A percentile compares a stretch with the other conserved stretches of the same genome.
Conservation (phyloP, 2,888 invertebrate genomes). For the Caradrina clavipalpis region DNA sequence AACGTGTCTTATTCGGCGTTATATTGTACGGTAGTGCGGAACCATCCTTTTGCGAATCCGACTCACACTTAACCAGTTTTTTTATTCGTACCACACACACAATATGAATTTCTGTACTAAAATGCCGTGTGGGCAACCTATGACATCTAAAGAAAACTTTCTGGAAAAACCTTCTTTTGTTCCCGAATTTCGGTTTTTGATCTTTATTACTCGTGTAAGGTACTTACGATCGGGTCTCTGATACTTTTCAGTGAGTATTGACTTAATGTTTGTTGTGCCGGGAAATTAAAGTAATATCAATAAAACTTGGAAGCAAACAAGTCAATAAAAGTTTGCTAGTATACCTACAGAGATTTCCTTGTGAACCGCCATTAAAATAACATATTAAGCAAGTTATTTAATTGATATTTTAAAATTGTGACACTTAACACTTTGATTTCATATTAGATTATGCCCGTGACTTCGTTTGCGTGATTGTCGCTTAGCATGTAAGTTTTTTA, state of each 20-base stretch:
- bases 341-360: too few relatives aligned
- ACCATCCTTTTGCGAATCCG: too few relatives aligned
- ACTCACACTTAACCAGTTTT: background rate
- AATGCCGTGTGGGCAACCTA: slow-evolving; percentile 7
- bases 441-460: too few relatives aligned
- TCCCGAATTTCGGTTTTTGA: slow-evolving; percentile 26
- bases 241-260: background rate
- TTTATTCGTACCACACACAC: slow-evolving; percentile 43
- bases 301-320: background rate
- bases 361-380: background rate
- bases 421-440: too few relatives aligned
- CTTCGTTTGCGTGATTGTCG: too few relatives aligned
- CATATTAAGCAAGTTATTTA: too few relatives aligned
- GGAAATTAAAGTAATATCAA: background rate
- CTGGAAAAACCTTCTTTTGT: slow-evolving; percentile 6
- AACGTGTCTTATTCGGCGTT: too few relatives aligned
- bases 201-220: background rate
- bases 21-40: too few relatives aligned
- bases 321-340: background rate
- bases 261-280: background rate
- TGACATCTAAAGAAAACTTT: slow-evolving; percentile 32
- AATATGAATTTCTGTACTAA: slow-evolving; percentile 45
- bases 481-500: too few relatives aligned
- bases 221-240: background rate
- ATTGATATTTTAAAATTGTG: too few relatives aligned